Evolutionary conservation across 2,888 invertebrate species (phyloP), one percentile per base, ranked within the genome.

Genomic region (Cynaeus angustus): DNA sequence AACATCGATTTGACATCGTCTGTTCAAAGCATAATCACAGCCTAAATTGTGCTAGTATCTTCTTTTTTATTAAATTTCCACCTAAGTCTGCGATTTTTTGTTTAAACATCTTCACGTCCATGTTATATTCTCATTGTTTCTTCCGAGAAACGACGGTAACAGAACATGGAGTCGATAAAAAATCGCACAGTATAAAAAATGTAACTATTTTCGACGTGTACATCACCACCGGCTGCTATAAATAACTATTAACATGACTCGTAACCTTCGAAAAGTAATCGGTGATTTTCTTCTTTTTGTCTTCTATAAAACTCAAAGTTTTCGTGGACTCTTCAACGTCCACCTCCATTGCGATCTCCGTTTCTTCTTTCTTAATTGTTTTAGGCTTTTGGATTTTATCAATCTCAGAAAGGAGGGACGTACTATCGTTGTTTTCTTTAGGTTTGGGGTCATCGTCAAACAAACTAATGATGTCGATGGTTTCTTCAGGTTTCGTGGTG

Each of bases 391-490:
- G 69, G 9, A 76, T 53, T 52, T 75, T 76, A 64, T 80, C 79
- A 46, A 78, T 56, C 55, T 74, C 71, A 14, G 73, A 69, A 14
- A 79, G 64, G 13, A 79, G 62, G 0, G 77, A 73, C 37, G 66
- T 69, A n/a, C 41, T 70, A 43, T 45, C 38, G 43, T 26, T 48
- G 7, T 16, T 43, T 33, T 52, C 72, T 68, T 53, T 66, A 38
- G 10, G 12, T 9, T 33, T 33, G n/a, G 33, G 7, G 3, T 2
- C 33, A 1, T 33, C 80, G 68, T 83, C 83, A 37, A 82, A 76
- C 37, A 77, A 68, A 67, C 80, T 78, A 26, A 81, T 77, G 45
- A 81, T 66, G 50, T 73, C 50, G 9, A 77, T 71, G 37, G 81
- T 70, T 6, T 76, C 76, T 28, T 71, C 70, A 46, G 80, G 71